Base-by-base conservation (phyloP, 30 jellyfish, hydroid and myxozoan genomes). In the Euphysa ruthae region DNA sequence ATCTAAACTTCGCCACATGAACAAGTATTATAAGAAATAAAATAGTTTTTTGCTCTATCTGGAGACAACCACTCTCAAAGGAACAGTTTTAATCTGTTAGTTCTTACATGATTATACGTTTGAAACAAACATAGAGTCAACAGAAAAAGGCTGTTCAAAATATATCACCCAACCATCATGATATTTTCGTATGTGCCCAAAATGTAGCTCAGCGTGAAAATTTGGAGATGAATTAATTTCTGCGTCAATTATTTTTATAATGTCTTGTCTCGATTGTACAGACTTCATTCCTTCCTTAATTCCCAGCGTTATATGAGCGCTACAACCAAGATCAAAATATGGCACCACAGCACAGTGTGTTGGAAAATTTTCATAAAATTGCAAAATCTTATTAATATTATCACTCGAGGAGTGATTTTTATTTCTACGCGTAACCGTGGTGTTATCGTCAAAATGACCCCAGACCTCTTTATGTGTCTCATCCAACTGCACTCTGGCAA, bases 241-340 rank as follows among this genome's bases (percentile, higher is more conserved):
- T 26, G 63, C 55, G 22, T 25, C 33, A 16, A 71, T 18, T 2
- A 80, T 70, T 4, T 69, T 35, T 24, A 27, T 24, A 2, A 70
- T 60, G 46, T 70, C 82, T 26, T 58, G 1, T 20, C 64, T 78
- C 6, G 93, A 66, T 16, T 18, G 61, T 20, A 54, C 77, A 18
- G 93, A 79, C 1, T 15, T 20, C 14, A 33, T 24, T n/a, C 76
- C 76, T 25, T 56, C 86, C 10, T 43, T 72, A 31, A 73, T 49
- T 4, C 93, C 93, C 31, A 80, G 18, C 4, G 93, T 69, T 7
- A 80, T 43, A 54, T 80, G 88, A 3, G 93, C 93, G 18, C 88
- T 70, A 49, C 93, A 80, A 26, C 93, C 89, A 31, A 0, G 2
- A n/a, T 27, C 68, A 69, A 55, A 61, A 18, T 73, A 25, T 0